Evolutionary conservation across 2,797 vertebrate genomes (phyloP), one percentile per base, ranked within the genome.

Genomic region (Zenarchopterus dispar): DNA sequence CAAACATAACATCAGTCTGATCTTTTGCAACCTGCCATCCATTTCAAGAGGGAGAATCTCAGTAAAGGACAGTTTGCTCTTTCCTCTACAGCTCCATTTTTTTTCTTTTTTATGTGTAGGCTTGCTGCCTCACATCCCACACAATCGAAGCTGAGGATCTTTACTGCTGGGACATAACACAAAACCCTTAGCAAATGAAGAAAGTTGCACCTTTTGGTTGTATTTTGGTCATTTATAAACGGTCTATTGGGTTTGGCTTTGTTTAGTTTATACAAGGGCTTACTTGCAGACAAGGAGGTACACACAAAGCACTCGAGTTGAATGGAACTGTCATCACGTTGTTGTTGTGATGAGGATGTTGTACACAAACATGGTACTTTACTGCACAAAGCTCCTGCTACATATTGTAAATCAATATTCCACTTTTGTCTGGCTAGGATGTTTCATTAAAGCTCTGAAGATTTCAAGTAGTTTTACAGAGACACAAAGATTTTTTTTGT

Each of bases 401-500:
- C 77, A 80, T 82, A 75, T 73, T 77, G 51, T 77, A 62, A 80
- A 78, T 84, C 42, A 61, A 78, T 83, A 73, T 82, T 70, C 67
- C 74, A 76, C 78, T 75, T 55, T 60, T 82, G 67, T 89, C 81
- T 82, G 82, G 85, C 73, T 82, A 62, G 55, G 78, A 82, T 90
- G 84, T 91, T 90, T 85, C 77, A 89, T 93, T 94, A 93, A 93
- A 94, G 92, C 93, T 94, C 85, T 88, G 84, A 89, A 91, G 79
- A 69, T 91, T 93, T 92, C 89, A 94, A 93, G 92, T 93, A 93
- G 88, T 89, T 93, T 83, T 88, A 89, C 78, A 86, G 87, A 87
- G 78, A 86, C 78, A 67, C 56, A 77, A 85, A 67, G 47, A 2
- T 11, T 73, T 73, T 15, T 47, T 52, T 56, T 72, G 58, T 66